Base-by-base conservation (phyloP, 2,888 invertebrate species). In the Oscheius onirici region DNA sequence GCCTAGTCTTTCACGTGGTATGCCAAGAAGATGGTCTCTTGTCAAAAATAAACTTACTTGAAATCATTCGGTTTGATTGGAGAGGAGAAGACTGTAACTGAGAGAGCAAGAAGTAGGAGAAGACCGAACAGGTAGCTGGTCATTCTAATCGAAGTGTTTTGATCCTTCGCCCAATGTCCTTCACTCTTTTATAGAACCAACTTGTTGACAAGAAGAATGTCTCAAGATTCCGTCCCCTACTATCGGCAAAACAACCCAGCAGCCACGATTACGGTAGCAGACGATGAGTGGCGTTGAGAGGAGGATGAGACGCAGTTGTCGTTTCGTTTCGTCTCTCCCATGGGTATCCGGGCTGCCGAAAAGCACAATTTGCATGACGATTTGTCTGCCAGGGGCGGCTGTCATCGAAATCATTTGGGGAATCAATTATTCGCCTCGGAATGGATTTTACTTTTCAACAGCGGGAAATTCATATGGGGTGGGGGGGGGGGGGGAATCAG, bases 211-310 rank as follows among this genome's bases (percentile, higher is more conserved):
- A 8, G 5, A 34, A 34, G 34, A 34, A 34, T 46, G n/a, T 46
- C 46, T 46, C 46, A 46, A 20, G 46, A 46, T 46, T 3, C 8
- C 20, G n/a, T 46, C 11, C 15, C 46, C 20, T 17, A n/a, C n/a
- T 46, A 17, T 46, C 20, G 5, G 46, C 20, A 20, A 46, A 46
- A 46, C 46, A 46, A 20, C 8, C 46, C n/a, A 46, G n/a, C 55
- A 20, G 5, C 22, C 22, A 13, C 24, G 63, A n/a, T n/a, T 63
- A 63, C 63, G 26, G 63, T 63, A 63, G 44, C 26, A 11, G 28
- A 15, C 63, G 63, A 63, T 63, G 63, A 63, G 63, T 63, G 63
- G 46, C 63, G 46, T 49, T 63, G 63, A 63, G 49, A 63, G 49
- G 34, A 40, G 40, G 43, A 58, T 58, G 58, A 58, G 58, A 20